Evolutionary conservation across 2,888 invertebrate species (phyloP).

Genomic region (Leuctra nigra): DNA sequence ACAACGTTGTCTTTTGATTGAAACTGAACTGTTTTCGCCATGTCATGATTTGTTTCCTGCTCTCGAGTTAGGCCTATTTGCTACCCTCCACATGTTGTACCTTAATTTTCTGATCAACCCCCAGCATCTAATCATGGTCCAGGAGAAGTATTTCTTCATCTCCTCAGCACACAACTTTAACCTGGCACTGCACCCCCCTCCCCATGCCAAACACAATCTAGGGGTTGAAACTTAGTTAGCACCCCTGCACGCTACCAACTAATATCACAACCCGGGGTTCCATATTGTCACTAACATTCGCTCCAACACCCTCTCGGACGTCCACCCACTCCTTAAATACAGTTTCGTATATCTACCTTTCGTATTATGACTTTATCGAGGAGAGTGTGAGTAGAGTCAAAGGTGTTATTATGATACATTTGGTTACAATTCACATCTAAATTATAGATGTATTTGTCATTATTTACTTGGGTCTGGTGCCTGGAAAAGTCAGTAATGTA

Average conservation of each 20-base stretch:
- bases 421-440: too few species aligned
- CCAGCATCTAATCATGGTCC: slow-evolving; percentile 20
- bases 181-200: neutral
- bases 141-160: slow-evolving; percentile 18
- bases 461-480: too few species aligned
- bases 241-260: slow-evolving; percentile 19
- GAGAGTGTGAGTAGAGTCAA: too few species aligned
- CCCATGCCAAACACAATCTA: slow-evolving; percentile 19
- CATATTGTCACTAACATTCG: slow-evolving; percentile 17
- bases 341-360: too few species aligned
- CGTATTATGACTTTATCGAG: neutral
- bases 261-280: slow-evolving; percentile 18
- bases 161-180: neutral
- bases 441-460: too few species aligned
- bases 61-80: slow-evolving; percentile 2
- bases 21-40: neutral
- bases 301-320: slow-evolving; percentile 7
- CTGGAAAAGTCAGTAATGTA: too few species aligned
- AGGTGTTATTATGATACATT: too few species aligned
- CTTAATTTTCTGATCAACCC: slow-evolving; percentile 17
- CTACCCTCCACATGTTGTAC: slow-evolving; percentile 3
- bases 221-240: slow-evolving; percentile 22
- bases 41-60: neutral
- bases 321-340: neutral
- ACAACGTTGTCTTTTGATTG: too few species aligned